Conservation (phyloP, 2,888 invertebrate genomes). For the Venusia cambrica region DNA sequence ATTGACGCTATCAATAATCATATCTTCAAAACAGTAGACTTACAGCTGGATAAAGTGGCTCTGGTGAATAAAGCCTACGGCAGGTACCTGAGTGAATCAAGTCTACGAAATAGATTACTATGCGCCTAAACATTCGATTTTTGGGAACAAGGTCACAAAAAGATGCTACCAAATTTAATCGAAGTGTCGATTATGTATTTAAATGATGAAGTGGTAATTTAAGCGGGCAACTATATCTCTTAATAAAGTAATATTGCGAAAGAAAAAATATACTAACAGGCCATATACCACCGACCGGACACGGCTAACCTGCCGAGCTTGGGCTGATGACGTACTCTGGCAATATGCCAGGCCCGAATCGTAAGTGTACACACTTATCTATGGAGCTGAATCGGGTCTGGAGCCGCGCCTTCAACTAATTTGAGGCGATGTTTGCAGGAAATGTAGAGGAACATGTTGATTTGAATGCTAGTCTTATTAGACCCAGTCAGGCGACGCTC, state of each 20-base stretch:
- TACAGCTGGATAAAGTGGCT: too few species aligned
- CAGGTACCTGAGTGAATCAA: too few species aligned
- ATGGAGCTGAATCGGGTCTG: slow-evolving; percentile 30
- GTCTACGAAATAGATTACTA: too few species aligned
- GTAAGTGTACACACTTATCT: slow-evolving; percentile 42
- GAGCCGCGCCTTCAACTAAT: slow-evolving; percentile 42
- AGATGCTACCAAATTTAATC: slow-evolving; percentile 31
- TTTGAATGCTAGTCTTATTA: slow-evolving; percentile 30
- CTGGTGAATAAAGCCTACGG: too few species aligned
- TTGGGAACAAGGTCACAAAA: slow-evolving; percentile 35
- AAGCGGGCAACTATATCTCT: slow-evolving; percentile 52
- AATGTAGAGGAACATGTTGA: slow-evolving; percentile 26
- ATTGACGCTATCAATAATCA: too few species aligned
- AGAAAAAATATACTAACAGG: slow-evolving; percentile 52
- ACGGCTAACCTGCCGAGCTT: slow-evolving; percentile 67
- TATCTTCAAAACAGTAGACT: too few species aligned
- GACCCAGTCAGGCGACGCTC: not conserved
- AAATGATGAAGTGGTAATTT: slow-evolving; percentile 58
- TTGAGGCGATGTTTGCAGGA: slow-evolving; percentile 31
- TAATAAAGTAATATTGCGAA: slow-evolving; percentile 64
- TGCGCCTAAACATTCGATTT: too few species aligned
- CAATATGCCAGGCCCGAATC: slow-evolving; percentile 45
- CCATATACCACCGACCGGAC: slow-evolving; percentile 62
- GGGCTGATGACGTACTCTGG: slow-evolving; percentile 48
- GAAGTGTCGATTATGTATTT: slow-evolving; percentile 55